Conservation (phyloP, 1,140 invertebrate genomes). For the Drosophila ironensis region DNA sequence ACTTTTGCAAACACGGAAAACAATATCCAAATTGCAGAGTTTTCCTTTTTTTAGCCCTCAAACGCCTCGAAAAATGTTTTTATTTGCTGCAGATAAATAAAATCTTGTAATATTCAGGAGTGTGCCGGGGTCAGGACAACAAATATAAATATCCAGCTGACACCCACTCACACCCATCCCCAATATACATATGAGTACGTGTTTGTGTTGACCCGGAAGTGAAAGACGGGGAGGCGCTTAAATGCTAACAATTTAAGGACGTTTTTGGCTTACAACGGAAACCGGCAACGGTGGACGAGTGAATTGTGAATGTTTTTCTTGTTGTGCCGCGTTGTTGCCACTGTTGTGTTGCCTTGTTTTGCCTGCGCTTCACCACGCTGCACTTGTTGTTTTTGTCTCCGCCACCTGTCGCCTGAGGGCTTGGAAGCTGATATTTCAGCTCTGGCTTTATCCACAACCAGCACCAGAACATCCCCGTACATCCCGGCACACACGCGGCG, state of each 20-base stretch:
- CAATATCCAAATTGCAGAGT: slow-evolving; percentile 6
- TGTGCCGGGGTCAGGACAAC: slow-evolving; percentile 12
- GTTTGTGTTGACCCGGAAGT: too few species aligned
- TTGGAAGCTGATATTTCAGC: slow-evolving; percentile 62
- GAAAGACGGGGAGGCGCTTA: slow-evolving; percentile 23
- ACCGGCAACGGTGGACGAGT: slow-evolving; percentile 12
- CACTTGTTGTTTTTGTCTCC: slow-evolving; percentile 21
- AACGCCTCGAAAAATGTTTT: slow-evolving; percentile 32
- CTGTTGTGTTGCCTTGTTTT: background rate
- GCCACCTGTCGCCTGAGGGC: slow-evolving; percentile 67
- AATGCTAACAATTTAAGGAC: slow-evolving; percentile 52
- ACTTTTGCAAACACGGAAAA: slow-evolving; percentile 1
- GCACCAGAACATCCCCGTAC: slow-evolving; percentile 3
- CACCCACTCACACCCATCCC: background rate
- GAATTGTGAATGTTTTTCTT: slow-evolving; percentile 23
- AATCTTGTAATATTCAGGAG: slow-evolving; percentile 17
- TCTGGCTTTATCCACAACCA: slow-evolving; percentile 26
- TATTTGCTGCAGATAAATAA: slow-evolving; percentile 57
- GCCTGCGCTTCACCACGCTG: slow-evolving; percentile 13
- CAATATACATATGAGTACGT: background rate
- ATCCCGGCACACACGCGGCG: slow-evolving; percentile 20
- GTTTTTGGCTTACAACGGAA: slow-evolving; percentile 24
- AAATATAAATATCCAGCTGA: slow-evolving; percentile 24
- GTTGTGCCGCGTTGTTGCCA: slow-evolving; percentile 11
- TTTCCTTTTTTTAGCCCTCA: slow-evolving; percentile 13